These are phyloP conservation scores for Polydesmus complanatus DNA, from an alignment of 2,888 invertebrate species.

Conservation along the genomic window DNA sequence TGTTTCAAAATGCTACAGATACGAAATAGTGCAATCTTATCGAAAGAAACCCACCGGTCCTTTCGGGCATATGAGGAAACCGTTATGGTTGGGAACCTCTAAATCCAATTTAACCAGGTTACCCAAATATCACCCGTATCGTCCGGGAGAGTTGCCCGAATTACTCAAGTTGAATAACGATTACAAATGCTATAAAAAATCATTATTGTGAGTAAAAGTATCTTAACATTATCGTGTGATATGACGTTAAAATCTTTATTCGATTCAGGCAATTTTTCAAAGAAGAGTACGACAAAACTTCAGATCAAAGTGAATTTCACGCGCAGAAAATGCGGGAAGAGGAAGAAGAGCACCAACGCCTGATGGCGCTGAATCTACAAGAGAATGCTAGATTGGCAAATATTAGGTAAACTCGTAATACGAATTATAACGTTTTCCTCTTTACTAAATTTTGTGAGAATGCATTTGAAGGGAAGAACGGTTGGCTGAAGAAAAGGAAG, in stretches of 20 bases:
- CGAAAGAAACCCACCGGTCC: background rate
- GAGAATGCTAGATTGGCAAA: slow-evolving; percentile 24
- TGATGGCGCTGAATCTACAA: slow-evolving; percentile 23
- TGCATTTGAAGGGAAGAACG: slow-evolving; percentile 15
- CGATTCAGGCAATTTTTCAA: slow-evolving; percentile 15
- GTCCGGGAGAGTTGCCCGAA: slow-evolving; percentile 50
- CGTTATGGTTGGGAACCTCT: slow-evolving; percentile 63
- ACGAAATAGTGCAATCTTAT: too few species aligned
- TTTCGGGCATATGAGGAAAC: slow-evolving; percentile 39
- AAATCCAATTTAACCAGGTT: slow-evolving; percentile 63
- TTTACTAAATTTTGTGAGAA: too few species aligned
- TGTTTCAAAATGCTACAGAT: too few species aligned
- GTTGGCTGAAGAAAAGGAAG: background rate
- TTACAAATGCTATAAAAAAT: slow-evolving; percentile 45
- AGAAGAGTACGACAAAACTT: slow-evolving; percentile 18
- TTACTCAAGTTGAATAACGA: slow-evolving; percentile 51
- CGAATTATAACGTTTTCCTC: too few species aligned
- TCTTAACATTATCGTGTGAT: background rate
- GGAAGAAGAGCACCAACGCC: slow-evolving; percentile 22
- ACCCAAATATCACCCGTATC: slow-evolving; percentile 43
- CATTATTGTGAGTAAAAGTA: slow-evolving; percentile 36
- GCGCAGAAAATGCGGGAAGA: slow-evolving; percentile 22
- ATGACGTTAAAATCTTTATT: background rate
- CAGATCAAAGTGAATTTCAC: slow-evolving; percentile 16
- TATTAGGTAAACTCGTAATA: slow-evolving; percentile 17